Evolutionary conservation across 2,888 invertebrate species (phyloP).

Genomic region (Xestia xanthographa): DNA sequence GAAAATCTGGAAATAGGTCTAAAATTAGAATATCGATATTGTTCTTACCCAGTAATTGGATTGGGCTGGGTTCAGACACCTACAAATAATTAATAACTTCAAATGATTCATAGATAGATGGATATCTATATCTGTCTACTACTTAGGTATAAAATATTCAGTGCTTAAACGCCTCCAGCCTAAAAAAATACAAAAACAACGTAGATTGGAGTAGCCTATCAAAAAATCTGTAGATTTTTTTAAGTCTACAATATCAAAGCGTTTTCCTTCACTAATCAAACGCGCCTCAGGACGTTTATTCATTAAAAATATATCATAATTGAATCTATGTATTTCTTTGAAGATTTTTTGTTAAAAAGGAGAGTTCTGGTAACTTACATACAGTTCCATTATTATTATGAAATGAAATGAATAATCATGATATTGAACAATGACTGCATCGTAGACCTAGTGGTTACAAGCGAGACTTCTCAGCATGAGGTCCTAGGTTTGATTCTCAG

Average conservation of each 20-base stretch:
- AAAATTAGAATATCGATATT: background rate
- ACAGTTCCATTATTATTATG: background rate
- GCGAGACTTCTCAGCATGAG: no score
- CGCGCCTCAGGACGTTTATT: constrained; percentile 65
- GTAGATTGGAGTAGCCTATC: constrained; percentile 10
- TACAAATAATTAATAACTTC: constrained; percentile 6
- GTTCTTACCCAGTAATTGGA: background rate
- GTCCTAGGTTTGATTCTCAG: no score
- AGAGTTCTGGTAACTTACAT: background rate
- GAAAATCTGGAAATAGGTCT: background rate
- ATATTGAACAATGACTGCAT: background rate
- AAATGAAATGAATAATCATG: background rate
- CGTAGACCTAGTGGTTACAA: no score
- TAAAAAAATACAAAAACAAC: constrained; percentile 1
- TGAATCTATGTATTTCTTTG: constrained; percentile 72
- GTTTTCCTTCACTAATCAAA: constrained; percentile 62
- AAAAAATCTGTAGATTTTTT: constrained; percentile 20
- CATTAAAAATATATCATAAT: constrained; percentile 76
- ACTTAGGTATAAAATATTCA: background rate
- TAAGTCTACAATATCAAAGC: constrained; percentile 42
- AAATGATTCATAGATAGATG: background rate
- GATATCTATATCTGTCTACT: background rate
- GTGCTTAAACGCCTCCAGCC: constrained; percentile 9
- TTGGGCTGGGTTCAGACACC: background rate
- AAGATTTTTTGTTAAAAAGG: constrained; percentile 46